These are phyloP conservation scores for Antrozous pallidus DNA, from an alignment of 2,797 vertebrate genomes.

Conservation along the genomic window DNA sequence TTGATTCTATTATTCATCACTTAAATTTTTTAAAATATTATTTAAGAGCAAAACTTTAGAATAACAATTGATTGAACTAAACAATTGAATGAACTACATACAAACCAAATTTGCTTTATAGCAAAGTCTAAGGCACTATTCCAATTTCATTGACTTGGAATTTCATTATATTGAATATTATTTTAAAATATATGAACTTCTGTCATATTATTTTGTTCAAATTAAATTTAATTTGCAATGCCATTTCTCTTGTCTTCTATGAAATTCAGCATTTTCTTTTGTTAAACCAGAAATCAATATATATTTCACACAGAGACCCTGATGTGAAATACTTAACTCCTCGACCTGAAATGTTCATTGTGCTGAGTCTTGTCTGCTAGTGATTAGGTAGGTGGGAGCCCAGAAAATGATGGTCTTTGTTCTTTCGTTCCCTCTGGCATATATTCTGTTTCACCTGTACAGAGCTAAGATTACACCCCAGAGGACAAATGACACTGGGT, in stretches of 20 bases:
- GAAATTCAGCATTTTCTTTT: neutral
- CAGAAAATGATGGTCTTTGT: slow-evolving; percentile 25
- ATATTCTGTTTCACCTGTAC: slow-evolving; percentile 32
- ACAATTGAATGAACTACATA: neutral
- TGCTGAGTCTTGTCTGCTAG: neutral
- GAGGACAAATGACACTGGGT: slow-evolving; percentile 8
- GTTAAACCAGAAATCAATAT: slow-evolving; percentile 27
- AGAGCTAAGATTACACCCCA: slow-evolving; percentile 14
- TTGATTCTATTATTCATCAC: neutral
- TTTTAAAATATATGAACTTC: slow-evolving; percentile 25
- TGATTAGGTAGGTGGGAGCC: neutral
- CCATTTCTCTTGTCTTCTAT: neutral
- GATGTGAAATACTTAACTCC: neutral
- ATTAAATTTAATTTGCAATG: slow-evolving; percentile 30
- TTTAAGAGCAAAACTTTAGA: slow-evolving; percentile 39
- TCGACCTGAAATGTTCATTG: neutral
- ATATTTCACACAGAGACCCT: neutral
- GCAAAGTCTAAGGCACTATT: neutral
- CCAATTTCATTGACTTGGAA: slow-evolving; percentile 34
- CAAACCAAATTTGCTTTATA: slow-evolving; percentile 42
- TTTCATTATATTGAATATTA: slow-evolving; percentile 8
- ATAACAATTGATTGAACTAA: neutral
- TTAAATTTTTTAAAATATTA: neutral
- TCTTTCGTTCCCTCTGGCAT: neutral
- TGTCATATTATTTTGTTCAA: slow-evolving; percentile 25